These are phyloP conservation scores for Eristalis intricaria DNA, from an alignment of 2,888 invertebrate genomes.

Conservation along the genomic window DNA sequence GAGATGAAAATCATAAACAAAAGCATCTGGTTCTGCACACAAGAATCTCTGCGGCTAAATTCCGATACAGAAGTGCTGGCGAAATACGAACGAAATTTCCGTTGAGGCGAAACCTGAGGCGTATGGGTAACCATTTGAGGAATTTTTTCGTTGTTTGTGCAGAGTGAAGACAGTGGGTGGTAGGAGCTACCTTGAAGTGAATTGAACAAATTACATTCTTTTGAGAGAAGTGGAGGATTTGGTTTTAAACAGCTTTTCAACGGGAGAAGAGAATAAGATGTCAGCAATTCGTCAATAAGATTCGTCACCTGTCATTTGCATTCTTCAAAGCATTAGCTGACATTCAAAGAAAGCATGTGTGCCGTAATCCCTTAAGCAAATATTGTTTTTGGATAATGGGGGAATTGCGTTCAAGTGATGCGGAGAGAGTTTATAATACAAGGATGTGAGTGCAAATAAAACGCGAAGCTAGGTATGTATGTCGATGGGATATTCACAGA, in stretches of 20 bases:
- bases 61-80: background rate
- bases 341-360: background rate
- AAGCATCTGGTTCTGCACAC: background rate
- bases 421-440: too few relatives aligned
- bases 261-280: background rate
- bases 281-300: background rate
- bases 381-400: too few relatives aligned
- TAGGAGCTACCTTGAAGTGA: background rate
- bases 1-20: slow-evolving; percentile 25
- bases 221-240: background rate
- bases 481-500: too few relatives aligned
- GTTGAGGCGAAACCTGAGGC: slow-evolving; percentile 27
- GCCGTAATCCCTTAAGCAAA: too few relatives aligned
- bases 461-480: too few relatives aligned
- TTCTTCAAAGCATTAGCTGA: background rate
- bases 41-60: slow-evolving; percentile 3
- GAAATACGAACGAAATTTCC: background rate
- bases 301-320: background rate
- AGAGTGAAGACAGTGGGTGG: background rate
- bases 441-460: too few relatives aligned
- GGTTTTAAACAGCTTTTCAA: background rate
- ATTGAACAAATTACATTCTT: background rate
- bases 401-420: too few relatives aligned
- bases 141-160: background rate
- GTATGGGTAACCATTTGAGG: slow-evolving; percentile 27